A percentile compares a stretch with the other conserved stretches of the same genome.
These are phyloP conservation scores for Agrochola lychnidis DNA, from an alignment of 2,888 invertebrate genomes.

Conservation along the genomic window DNA sequence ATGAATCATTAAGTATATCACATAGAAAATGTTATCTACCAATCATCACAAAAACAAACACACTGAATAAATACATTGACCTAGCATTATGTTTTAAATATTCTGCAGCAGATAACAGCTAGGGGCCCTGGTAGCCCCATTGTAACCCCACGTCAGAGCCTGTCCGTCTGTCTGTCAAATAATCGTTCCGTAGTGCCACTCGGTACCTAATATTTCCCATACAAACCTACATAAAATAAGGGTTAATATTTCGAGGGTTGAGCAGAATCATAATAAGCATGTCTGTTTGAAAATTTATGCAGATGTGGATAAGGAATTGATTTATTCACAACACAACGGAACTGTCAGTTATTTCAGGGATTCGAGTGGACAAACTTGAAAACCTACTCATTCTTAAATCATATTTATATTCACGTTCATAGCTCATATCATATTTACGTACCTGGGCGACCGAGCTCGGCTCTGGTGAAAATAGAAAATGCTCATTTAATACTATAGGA, in stretches of 20 bases:
- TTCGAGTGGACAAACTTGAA: neutral
- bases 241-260: constrained; percentile 9
- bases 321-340: neutral
- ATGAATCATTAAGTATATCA: neutral
- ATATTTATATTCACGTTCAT: neutral
- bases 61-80: neutral
- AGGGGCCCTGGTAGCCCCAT: constrained; percentile 15
- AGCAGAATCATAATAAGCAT: neutral
- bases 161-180: constrained; percentile 45
- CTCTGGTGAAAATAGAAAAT: too few species aligned
- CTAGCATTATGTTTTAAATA: neutral
- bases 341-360: too few species aligned
- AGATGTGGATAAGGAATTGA: neutral
- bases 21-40: neutral
- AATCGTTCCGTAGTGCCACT: constrained; percentile 14
- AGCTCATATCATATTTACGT: too few species aligned
- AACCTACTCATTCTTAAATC: neutral
- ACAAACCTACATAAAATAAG: constrained; percentile 8
- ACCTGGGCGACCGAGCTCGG: too few species aligned
- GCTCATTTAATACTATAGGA: too few species aligned
- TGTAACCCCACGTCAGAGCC: constrained; percentile 43
- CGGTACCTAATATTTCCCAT: constrained; percentile 15
- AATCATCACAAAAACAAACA: constrained; percentile 1
- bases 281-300: neutral
- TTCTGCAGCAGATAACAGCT: neutral